Conservation (phyloP, 1,140 invertebrate genomes). For the Anastatus disparis region DNA sequence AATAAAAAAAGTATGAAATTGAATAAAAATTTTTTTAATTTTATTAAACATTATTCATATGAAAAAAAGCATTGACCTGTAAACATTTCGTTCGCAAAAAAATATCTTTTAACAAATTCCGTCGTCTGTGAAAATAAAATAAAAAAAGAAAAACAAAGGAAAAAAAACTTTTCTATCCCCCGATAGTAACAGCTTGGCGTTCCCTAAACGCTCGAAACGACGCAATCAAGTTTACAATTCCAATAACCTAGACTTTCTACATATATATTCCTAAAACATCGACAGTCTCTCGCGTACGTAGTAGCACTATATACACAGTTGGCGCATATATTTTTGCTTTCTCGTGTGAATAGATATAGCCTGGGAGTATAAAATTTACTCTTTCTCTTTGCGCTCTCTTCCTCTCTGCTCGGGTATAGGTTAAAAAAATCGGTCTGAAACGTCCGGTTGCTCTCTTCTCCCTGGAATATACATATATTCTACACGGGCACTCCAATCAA, state of each 20-base stretch:
- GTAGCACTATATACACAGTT: neutral
- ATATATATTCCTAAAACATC: neutral
- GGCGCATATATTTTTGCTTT: too few relatives aligned
- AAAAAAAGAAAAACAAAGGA: too few relatives aligned
- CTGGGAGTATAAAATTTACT: conserved; percentile 15
- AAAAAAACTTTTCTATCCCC: too few relatives aligned
- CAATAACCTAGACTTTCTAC: neutral
- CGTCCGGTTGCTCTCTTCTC: neutral
- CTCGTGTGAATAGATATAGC: too few relatives aligned
- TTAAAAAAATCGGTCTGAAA: conserved; percentile 29
- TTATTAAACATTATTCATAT: too few relatives aligned
- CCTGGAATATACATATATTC: conserved; percentile 35
- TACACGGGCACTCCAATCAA: conserved; percentile 63
- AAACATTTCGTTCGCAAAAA: too few relatives aligned
- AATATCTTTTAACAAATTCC: too few relatives aligned
- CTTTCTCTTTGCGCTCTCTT: neutral
- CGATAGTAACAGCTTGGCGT: too few relatives aligned
- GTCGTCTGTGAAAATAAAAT: too few relatives aligned
- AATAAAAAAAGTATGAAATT: too few relatives aligned
- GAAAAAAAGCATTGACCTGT: too few relatives aligned
- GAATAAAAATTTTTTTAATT: too few relatives aligned
- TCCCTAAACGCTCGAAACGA: neutral
- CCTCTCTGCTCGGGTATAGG: neutral
- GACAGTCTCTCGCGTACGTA: neutral
- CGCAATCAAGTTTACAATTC: conserved; percentile 33